A percentile compares a stretch with the other conserved stretches of the same genome.
Conservation (phyloP, 2,888 invertebrate species). For the Lycia hirtaria region DNA sequence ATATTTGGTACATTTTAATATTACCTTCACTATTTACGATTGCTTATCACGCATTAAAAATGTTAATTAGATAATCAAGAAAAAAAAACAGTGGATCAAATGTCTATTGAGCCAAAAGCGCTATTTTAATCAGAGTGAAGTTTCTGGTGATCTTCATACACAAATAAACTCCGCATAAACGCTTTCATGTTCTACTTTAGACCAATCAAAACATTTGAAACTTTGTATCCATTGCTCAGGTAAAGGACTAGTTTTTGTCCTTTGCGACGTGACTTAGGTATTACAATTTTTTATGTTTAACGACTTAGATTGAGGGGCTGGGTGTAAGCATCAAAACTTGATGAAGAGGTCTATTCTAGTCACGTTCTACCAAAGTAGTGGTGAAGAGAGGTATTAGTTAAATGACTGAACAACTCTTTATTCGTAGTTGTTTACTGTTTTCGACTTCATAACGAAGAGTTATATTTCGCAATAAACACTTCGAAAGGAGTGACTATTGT, state of each 20-base stretch:
- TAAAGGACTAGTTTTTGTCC: slow-evolving; percentile 60
- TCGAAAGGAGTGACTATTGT: no score
- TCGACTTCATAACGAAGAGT: no score
- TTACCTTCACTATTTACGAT: no score
- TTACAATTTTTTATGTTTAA: slow-evolving; percentile 48
- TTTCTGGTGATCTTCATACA: no score
- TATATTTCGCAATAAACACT: no score
- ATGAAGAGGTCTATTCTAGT: slow-evolving; percentile 3
- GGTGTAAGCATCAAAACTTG: slow-evolving; percentile 12
- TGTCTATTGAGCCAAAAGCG: no score
- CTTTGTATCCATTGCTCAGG: slow-evolving; percentile 64
- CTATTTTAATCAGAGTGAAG: no score
- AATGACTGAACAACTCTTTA: background rate
- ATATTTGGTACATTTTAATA: no score
- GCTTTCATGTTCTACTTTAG: slow-evolving; percentile 30
- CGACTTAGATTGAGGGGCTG: slow-evolving; percentile 11
- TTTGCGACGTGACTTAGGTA: slow-evolving; percentile 48
- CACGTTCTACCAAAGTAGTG: background rate
- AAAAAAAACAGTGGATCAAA: no score
- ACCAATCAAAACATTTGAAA: slow-evolving; percentile 53
- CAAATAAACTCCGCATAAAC: background rate
- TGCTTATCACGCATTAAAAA: no score
- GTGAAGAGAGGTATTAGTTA: background rate
- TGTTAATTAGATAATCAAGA: no score
- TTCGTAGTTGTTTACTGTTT: background rate